phyloP scores from a whole-genome alignment of 2,113 vertebrate species.

The Onychostruthus taczanowskii region DNA sequence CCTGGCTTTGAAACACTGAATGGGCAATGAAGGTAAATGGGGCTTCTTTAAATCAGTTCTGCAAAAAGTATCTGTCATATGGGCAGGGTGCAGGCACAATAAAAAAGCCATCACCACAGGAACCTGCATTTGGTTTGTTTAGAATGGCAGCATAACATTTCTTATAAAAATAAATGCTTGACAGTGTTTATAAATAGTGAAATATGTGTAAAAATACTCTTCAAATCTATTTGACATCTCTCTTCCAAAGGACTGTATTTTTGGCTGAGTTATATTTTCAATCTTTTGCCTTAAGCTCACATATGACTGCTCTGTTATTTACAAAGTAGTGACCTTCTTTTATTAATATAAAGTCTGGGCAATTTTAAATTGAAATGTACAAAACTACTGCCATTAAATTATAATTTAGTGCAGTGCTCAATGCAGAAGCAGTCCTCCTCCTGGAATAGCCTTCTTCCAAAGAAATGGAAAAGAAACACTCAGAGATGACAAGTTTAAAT shows the following conservation, averaged over 20 bases:
- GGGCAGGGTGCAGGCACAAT: not conserved
- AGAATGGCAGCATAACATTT: not conserved
- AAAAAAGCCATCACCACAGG: not conserved
- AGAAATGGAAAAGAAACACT: not conserved
- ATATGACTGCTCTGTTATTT: slow-evolving; percentile 19
- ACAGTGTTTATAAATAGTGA: slow-evolving; percentile 27
- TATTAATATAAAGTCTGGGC: not conserved
- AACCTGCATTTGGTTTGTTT: not conserved
- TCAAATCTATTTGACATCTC: slow-evolving; percentile 2
- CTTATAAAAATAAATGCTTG: not conserved
- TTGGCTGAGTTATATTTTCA: not conserved
- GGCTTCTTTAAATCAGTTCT: not conserved
- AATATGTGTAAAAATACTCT: slow-evolving; percentile 15
- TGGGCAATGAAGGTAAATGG: not conserved
- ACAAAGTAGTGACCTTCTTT: slow-evolving; percentile 2
- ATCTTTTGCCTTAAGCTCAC: not conserved
- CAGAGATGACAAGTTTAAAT: not conserved
- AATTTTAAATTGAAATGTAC: slow-evolving; percentile 20
- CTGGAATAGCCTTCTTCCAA: not conserved
- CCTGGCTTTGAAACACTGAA: not conserved
- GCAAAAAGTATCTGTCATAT: not conserved
- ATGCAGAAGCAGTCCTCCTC: not conserved
- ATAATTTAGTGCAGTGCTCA: not conserved
- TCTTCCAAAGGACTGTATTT: slow-evolving; percentile 14
- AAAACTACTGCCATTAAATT: not conserved